Conservation (phyloP, 2,797 vertebrate species). For the Adrianichthys oophorus region DNA sequence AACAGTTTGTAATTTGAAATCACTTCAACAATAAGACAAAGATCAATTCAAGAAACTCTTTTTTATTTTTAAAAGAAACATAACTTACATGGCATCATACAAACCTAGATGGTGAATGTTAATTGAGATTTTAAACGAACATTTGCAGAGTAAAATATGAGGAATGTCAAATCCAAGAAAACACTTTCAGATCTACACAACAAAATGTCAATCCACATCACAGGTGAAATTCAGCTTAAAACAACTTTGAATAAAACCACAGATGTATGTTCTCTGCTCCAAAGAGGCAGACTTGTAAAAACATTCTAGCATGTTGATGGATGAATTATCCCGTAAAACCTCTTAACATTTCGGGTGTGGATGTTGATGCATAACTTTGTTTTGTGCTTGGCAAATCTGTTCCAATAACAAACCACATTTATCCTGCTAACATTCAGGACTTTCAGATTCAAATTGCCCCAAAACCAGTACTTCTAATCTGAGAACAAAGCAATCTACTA, state of each 20-base stretch:
- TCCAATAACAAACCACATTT: background rate
- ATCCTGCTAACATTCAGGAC: background rate
- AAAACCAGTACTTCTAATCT: slow-evolving; percentile 1
- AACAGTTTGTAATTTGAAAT: background rate
- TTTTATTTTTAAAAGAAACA: too few species aligned
- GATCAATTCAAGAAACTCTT: background rate
- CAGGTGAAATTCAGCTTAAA: too few species aligned
- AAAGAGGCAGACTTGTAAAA: too few species aligned
- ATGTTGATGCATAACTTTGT: too few species aligned
- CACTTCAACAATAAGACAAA: background rate
- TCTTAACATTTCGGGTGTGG: too few species aligned
- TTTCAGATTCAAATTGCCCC: background rate
- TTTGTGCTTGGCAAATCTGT: slow-evolving; percentile 3
- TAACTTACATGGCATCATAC: too few species aligned
- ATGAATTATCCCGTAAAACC: too few species aligned
- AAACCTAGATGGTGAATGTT: background rate
- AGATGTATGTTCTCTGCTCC: too few species aligned
- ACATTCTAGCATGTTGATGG: background rate
- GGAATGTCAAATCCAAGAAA: background rate
- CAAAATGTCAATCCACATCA: too few species aligned
- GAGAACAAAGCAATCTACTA: slow-evolving; percentile 2
- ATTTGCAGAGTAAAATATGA: background rate
- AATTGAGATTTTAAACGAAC: background rate
- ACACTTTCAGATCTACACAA: background rate
- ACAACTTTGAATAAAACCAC: too few species aligned